Percentiles rank a stretch among this genome's conserved stretches.
These are phyloP conservation scores for Nyctereutes procyonoides DNA, from an alignment of 2,113 vertebrate species.

Conservation along the genomic window DNA sequence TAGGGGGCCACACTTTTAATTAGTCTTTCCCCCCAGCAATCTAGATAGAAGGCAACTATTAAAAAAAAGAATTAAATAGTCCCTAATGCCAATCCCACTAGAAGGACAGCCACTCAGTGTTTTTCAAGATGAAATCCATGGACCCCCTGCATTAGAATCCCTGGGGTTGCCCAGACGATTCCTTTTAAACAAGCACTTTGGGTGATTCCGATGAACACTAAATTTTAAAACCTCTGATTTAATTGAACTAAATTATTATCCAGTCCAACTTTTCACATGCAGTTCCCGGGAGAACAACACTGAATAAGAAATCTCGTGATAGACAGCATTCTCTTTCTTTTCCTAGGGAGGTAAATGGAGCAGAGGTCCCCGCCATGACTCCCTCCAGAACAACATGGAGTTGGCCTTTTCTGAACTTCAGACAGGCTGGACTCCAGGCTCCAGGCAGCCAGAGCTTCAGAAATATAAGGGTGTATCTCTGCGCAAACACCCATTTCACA, in stretches of 20 bases:
- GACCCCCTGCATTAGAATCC: neutral
- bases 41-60: slow-evolving; percentile 10
- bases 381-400: neutral
- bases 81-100: neutral
- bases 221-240: slow-evolving; percentile 6
- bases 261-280: neutral
- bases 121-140: slow-evolving; percentile 28
- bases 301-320: neutral
- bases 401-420: neutral
- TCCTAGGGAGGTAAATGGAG: neutral
- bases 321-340: neutral
- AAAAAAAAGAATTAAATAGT: slow-evolving; percentile 29
- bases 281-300: neutral
- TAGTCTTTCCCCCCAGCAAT: neutral
- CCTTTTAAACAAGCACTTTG: slow-evolving; percentile 28
- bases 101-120: neutral
- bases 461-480: neutral
- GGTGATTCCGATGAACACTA: slow-evolving; percentile 9
- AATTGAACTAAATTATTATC: slow-evolving; percentile 42
- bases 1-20: neutral
- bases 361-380: neutral
- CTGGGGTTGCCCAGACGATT: neutral
- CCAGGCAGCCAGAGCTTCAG: neutral
- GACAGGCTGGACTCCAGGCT: neutral
- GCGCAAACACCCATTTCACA: neutral